These are phyloP conservation scores for Catamblyrhynchus diadema DNA, from an alignment of 2,797 vertebrate species.

Conservation along the genomic window DNA sequence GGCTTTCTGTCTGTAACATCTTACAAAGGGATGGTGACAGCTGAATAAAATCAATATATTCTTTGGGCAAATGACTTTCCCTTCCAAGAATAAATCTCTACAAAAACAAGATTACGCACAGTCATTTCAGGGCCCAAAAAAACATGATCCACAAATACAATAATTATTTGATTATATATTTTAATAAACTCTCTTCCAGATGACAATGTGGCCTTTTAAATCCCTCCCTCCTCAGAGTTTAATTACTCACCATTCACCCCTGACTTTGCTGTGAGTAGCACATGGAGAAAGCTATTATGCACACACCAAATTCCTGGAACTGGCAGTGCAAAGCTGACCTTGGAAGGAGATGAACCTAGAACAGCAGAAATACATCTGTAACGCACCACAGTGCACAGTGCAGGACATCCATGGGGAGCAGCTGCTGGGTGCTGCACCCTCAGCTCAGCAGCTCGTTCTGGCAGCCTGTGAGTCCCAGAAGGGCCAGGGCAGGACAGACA, in stretches of 20 bases:
- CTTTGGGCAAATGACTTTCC: constrained; percentile 12
- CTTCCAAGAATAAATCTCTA: constrained; percentile 44
- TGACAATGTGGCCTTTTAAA: not conserved
- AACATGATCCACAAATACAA: not conserved
- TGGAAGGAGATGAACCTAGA: not conserved
- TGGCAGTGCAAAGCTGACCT: not conserved
- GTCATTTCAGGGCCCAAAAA: not conserved
- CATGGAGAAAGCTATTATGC: not conserved
- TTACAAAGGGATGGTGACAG: constrained; percentile 15
- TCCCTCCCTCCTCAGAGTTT: not conserved
- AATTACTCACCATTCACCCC: not conserved
- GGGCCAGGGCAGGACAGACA: not conserved
- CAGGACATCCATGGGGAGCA: fast-evolving
- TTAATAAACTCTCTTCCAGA: constrained; percentile 14
- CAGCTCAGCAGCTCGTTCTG: not conserved
- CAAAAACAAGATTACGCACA: not conserved
- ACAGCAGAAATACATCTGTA: not conserved
- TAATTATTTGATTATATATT: constrained; percentile 24
- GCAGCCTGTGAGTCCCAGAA: not conserved
- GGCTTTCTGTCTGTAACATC: not conserved
- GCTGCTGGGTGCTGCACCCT: not conserved
- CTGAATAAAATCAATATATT: constrained; percentile 49
- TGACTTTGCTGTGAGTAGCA: not conserved
- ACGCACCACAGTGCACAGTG: fast-evolving
- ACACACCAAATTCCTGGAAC: not conserved